Evolutionary conservation across 2,113 vertebrate genomes (phyloP).

Genomic region (Triplophysa tibetana): DNA sequence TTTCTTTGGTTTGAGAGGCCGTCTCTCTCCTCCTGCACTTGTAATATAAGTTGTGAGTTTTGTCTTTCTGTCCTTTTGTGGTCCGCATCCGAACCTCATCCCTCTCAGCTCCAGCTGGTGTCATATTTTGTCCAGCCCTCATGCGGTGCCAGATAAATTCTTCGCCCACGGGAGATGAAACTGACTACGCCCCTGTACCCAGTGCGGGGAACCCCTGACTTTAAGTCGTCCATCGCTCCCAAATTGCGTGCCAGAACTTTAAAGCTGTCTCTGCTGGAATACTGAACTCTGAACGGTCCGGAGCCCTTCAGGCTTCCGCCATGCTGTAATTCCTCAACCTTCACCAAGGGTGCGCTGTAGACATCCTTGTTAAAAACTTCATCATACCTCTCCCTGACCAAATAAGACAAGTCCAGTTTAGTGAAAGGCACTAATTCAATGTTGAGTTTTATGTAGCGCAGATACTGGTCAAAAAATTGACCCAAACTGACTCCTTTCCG

Average conservation of each 20-base stretch:
- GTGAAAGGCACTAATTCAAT: constrained; percentile 92
- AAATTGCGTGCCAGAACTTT: constrained; percentile 88
- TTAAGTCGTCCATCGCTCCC: constrained; percentile 93
- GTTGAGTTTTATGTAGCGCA: constrained; percentile 93
- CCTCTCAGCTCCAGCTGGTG: constrained; percentile 84
- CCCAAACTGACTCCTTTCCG: constrained; percentile 93
- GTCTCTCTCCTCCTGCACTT: constrained; percentile 47
- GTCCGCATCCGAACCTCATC: background rate
- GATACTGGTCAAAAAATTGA: constrained; percentile 94
- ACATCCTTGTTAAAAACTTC: constrained; percentile 73
- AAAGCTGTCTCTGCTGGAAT: constrained; percentile 85
- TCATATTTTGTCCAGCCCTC: constrained; percentile 87
- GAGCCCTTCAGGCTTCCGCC: constrained; percentile 64
- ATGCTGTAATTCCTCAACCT: constrained; percentile 82
- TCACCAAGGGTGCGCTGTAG: constrained; percentile 74
- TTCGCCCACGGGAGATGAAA: constrained; percentile 82
- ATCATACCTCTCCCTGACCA: constrained; percentile 79
- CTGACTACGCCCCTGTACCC: constrained; percentile 91
- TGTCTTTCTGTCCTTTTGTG: constrained; percentile 36
- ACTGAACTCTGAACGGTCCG: constrained; percentile 84
- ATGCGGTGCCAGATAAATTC: constrained; percentile 86
- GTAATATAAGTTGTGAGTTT: constrained; percentile 30
- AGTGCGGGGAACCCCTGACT: constrained; percentile 90
- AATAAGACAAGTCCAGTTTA: constrained; percentile 82
- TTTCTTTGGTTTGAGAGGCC: constrained; percentile 75